Evolutionary conservation across 2,113 vertebrate species (phyloP).

Genomic region (Callorhinus ursinus): DNA sequence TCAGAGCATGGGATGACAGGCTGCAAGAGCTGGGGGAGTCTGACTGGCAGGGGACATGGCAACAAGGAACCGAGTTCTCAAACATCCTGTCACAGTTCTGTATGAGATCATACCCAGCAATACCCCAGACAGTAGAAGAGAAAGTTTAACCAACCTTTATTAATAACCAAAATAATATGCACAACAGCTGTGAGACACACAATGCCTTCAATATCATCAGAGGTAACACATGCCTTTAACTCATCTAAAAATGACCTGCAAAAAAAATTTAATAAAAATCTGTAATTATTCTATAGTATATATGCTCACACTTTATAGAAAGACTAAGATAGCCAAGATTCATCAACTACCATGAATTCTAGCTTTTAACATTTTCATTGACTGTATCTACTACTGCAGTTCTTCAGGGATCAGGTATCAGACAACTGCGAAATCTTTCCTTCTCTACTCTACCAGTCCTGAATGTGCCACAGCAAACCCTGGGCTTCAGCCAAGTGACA

Average conservation of each 20-base stretch:
- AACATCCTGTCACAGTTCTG: no score
- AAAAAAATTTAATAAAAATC: constrained; percentile 58
- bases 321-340: not conserved
- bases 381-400: not conserved
- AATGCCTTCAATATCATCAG: constrained; percentile 89
- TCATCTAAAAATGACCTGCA: constrained; percentile 92
- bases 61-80: not conserved
- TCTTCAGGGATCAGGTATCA: accelerated
- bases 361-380: not conserved
- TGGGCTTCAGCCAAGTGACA: no score
- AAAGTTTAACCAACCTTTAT: constrained; percentile 87
- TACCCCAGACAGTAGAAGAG: not conserved
- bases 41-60: no score
- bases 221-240: constrained; percentile 86
- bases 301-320: not conserved
- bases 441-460: no score
- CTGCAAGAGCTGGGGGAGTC: not conserved
- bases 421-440: not conserved
- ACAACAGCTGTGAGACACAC: constrained; percentile 88
- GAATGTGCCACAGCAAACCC: not conserved
- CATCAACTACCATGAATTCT: not conserved
- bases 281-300: not conserved
- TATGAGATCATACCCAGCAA: not conserved
- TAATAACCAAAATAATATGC: constrained; percentile 86
- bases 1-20: not conserved